phyloP scores from a whole-genome alignment of 2,113 vertebrate species.

The Sapajus apella region DNA sequence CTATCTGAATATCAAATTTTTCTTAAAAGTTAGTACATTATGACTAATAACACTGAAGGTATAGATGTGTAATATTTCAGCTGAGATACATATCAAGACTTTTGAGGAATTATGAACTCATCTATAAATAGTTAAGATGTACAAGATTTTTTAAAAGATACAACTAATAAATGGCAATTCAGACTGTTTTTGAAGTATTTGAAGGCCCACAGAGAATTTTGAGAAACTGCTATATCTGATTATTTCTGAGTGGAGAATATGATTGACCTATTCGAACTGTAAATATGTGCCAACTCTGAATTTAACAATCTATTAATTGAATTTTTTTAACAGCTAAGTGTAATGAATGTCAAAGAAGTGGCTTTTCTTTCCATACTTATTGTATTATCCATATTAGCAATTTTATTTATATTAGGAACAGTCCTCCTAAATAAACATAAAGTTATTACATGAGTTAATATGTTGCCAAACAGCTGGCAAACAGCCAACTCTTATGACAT shows the following conservation, averaged over 20 bases:
- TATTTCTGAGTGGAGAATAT: neutral
- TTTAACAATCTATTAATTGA: neutral
- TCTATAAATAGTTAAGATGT: neutral
- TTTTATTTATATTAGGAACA: neutral
- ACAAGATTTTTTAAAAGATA: neutral
- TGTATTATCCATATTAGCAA: neutral
- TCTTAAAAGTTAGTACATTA: neutral
- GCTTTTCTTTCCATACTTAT: neutral
- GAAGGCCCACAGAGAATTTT: neutral
- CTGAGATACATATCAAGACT: neutral
- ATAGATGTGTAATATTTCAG: neutral
- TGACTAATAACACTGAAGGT: neutral
- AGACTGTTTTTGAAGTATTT: neutral
- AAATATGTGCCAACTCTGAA: neutral
- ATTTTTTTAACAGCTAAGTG: neutral
- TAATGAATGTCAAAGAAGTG: neutral
- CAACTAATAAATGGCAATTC: neutral
- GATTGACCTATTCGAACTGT: neutral
- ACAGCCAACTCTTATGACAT: neutral
- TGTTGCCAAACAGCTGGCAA: neutral
- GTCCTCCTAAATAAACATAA: neutral
- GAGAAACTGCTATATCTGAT: neutral
- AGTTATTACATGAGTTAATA: neutral
- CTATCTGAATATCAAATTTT: neutral
- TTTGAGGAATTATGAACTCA: neutral